Evolutionary conservation across 2,888 invertebrate species (phyloP).

Genomic region (Emmelina monodactyla): DNA sequence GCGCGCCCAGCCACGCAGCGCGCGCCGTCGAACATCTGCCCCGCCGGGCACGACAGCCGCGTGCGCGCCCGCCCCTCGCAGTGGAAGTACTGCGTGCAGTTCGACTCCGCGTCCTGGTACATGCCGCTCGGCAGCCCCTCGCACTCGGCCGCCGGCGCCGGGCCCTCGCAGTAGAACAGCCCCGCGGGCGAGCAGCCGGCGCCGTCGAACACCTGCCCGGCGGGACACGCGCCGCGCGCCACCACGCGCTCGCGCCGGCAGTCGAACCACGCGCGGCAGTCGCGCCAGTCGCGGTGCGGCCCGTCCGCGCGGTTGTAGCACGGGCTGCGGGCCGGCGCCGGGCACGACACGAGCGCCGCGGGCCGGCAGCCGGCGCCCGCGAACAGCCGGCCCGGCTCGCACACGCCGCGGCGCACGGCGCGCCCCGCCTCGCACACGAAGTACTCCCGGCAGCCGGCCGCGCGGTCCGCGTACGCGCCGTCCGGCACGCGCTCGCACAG

Average conservation of each 20-base stretch:
- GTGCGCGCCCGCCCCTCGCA: constrained; percentile 49
- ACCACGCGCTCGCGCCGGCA: constrained; percentile 52
- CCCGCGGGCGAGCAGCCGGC: constrained; percentile 39
- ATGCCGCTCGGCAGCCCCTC: constrained; percentile 59
- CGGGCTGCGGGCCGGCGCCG: constrained; percentile 45
- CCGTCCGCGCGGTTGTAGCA: constrained; percentile 55
- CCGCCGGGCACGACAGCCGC: constrained; percentile 41
- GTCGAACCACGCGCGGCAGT: constrained; percentile 57
- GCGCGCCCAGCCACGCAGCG: constrained; percentile 34
- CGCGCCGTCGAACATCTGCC: constrained; percentile 50
- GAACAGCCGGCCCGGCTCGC: constrained; percentile 59
- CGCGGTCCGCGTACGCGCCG: constrained; percentile 65
- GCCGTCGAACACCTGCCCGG: constrained; percentile 59
- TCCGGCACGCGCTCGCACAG: constrained; percentile 57
- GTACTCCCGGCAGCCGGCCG: constrained; percentile 64
- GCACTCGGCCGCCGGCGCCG: constrained; percentile 44
- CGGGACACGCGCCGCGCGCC: constrained; percentile 49
- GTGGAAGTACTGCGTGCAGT: constrained; percentile 60
- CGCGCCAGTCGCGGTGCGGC: constrained; percentile 48
- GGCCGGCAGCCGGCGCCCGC: constrained; percentile 58
- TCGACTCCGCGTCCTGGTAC: constrained; percentile 58
- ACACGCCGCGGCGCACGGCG: constrained; percentile 61
- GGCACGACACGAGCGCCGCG: constrained; percentile 46
- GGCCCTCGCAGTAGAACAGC: constrained; percentile 51
- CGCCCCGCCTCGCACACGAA: constrained; percentile 63